Base-by-base conservation (phyloP, 2,888 invertebrate genomes). In the Cephus pygmeus region DNA sequence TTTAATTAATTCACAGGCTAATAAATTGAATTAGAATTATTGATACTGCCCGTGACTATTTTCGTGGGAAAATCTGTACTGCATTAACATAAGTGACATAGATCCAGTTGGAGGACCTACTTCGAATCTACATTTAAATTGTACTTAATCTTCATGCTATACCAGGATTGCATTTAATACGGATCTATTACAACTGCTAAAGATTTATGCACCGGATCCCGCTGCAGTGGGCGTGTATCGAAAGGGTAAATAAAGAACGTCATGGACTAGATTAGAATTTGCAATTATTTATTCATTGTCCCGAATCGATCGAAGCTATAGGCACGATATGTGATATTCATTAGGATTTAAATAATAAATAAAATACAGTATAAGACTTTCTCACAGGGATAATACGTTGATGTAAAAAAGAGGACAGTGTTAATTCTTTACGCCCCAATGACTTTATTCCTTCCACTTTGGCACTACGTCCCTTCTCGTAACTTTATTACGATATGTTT, bases 81-180 rank as follows among this genome's bases (percentile, higher is more conserved):
- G 23, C 6, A 56, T 56, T 56, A 56, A 23, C 23, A 56, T 56
- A 56, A 56, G 23, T 56, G 9, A 56, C 56, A 56, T 56, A 56
- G 23, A 56, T 56, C 56, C 56, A 56, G 56, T 23, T 23, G 23
- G 15, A 56, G 23, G 23, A 56, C 56, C 9, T 23, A 56, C 56
- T 56, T 56, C 56, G 56, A 79, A 84, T 84, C 84, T 84, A 79
- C 81, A 86, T 86, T 85, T 82, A 85, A 86, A 86, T 86, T 83
- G 83, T 83, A 76, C 81, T 86, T 83, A 85, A 82, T 82, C 82
- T 83, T 84, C 83, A 56, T 23, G 56, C 56, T 56, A 23, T 56
- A 56, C 23, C 1, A 31, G 71, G 71, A 31, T 71, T 71, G 12
- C 33, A 71, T 34, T 71, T 31, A 71, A 86, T 86, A 84, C 83